Percentiles rank a stretch among this genome's conserved stretches.
These are phyloP conservation scores for Fregata magnificens DNA, from an alignment of 2,113 vertebrate genomes.

Conservation along the genomic window DNA sequence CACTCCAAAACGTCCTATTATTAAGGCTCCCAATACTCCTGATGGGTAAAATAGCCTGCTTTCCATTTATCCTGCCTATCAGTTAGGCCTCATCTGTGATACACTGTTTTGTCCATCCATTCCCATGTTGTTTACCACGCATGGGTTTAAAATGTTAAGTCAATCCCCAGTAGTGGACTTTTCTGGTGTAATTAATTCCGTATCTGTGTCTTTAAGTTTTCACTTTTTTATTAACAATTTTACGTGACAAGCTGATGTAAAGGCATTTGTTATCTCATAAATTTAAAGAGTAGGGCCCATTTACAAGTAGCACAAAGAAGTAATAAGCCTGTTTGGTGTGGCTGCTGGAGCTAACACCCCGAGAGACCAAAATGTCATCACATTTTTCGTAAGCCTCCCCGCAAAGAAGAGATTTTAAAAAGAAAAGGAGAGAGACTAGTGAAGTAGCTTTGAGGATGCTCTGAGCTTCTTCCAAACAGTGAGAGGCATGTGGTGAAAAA, in stretches of 20 bases:
- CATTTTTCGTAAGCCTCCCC: background rate
- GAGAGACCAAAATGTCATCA: background rate
- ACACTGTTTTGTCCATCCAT: background rate
- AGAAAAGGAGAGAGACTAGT: background rate
- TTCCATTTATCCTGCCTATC: background rate
- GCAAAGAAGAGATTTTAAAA: background rate
- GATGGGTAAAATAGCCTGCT: background rate
- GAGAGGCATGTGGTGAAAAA: background rate
- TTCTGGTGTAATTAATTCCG: background rate
- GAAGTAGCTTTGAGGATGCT: background rate
- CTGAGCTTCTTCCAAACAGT: background rate
- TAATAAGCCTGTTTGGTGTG: background rate
- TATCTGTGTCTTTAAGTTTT: background rate
- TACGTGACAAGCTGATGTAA: background rate
- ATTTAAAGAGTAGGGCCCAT: background rate
- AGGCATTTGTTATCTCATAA: background rate
- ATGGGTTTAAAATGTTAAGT: background rate
- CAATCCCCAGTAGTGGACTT: background rate
- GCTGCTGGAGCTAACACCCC: background rate
- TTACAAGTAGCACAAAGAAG: background rate
- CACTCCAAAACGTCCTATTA: background rate
- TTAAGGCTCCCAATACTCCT: background rate
- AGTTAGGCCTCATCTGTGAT: background rate
- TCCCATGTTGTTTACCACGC: background rate
- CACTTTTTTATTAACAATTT: background rate